phyloP scores from a whole-genome alignment of 2,797 vertebrate genomes.

The Peromyscus attwateri region DNA sequence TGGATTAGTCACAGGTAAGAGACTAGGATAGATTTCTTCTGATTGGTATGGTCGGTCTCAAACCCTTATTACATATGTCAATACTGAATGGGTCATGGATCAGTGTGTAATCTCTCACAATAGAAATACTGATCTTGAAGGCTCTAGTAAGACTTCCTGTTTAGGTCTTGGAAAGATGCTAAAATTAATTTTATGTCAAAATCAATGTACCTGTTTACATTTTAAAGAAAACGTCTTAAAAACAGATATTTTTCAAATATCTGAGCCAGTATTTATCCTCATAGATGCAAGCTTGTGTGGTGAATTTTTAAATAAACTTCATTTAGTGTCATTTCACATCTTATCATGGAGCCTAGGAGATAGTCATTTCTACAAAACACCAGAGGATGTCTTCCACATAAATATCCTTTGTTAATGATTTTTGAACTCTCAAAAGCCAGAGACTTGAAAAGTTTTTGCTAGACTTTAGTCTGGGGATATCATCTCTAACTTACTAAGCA shows the following conservation, averaged over 20 bases:
- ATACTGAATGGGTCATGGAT: not conserved
- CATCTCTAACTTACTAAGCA: not conserved
- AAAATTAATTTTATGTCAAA: not conserved
- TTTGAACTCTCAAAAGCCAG: not conserved
- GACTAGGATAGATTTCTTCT: not conserved
- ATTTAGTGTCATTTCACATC: not conserved
- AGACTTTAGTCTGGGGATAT: not conserved
- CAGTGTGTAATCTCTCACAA: not conserved
- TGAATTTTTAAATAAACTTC: not conserved
- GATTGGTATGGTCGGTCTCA: fast-evolving
- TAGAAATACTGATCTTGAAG: not conserved
- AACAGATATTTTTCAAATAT: conserved; percentile 1
- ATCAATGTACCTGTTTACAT: not conserved
- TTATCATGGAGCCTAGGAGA: not conserved
- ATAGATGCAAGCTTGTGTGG: not conserved
- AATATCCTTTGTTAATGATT: not conserved
- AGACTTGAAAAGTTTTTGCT: not conserved
- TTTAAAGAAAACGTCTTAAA: not conserved
- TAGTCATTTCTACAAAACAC: not conserved
- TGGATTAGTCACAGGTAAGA: not conserved
- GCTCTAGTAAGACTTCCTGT: not conserved
- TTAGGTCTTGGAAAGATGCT: not conserved
- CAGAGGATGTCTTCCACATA: not conserved
- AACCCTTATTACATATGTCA: not conserved
- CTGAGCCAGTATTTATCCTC: not conserved